These are phyloP conservation scores for Corbicula japonica DNA, from an alignment of 2,888 invertebrate species.

Conservation along the genomic window DNA sequence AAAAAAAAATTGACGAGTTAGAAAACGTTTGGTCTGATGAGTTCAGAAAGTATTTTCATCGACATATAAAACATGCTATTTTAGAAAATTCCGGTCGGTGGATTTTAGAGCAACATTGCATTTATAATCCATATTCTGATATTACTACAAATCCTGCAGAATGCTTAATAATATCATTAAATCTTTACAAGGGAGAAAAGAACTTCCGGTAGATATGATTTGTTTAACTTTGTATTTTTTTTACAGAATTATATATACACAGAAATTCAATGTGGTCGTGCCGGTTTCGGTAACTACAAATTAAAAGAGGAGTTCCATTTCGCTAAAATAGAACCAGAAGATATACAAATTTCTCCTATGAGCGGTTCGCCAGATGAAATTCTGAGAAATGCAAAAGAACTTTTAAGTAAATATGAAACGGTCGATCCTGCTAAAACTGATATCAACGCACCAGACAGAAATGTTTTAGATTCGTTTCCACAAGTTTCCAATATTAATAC, in stretches of 20 bases:
- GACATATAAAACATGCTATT: constrained; percentile 1
- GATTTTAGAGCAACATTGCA: constrained; percentile 16
- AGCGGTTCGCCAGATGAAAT: constrained; percentile 1
- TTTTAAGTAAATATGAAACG: not conserved
- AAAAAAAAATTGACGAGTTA: not conserved
- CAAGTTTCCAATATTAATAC: too few species aligned
- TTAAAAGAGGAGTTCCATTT: constrained; percentile 6
- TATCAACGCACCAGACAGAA: not conserved
- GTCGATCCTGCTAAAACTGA: not conserved
- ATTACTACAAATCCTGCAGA: constrained; percentile 30
- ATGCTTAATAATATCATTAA: constrained; percentile 26
- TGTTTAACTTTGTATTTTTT: constrained; percentile 12
- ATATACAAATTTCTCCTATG: constrained; percentile 1
- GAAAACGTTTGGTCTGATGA: constrained; percentile 12
- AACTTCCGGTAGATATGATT: constrained; percentile 35
- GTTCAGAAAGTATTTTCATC: constrained; percentile 13
- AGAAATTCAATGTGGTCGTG: constrained; percentile 38
- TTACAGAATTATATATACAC: constrained; percentile 27
- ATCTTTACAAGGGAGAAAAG: constrained; percentile 24
- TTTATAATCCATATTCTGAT: constrained; percentile 20
- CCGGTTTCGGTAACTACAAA: constrained; percentile 31
- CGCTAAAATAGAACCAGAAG: constrained; percentile 17
- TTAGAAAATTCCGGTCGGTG: constrained; percentile 20
- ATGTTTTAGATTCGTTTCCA: too few species aligned
- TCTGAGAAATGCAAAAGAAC: constrained; percentile 3